Evolutionary conservation across 2,113 vertebrate genomes (phyloP).

Genomic region (Clarias magur): DNA sequence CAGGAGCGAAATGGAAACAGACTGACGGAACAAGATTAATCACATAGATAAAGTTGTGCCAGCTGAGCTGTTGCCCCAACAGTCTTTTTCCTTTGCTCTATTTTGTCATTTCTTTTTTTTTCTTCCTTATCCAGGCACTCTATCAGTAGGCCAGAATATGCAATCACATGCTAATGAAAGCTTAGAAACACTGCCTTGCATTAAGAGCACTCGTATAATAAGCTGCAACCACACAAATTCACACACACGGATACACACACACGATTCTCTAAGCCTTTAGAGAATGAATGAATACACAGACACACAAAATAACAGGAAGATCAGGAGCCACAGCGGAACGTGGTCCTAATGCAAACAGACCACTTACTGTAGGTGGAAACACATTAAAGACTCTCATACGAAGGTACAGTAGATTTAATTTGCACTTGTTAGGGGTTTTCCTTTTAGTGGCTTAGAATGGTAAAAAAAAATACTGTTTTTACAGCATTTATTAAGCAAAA

Average conservation of each 20-base stretch:
- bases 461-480: neutral
- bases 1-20: neutral
- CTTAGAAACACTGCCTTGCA: slow-evolving; percentile 21
- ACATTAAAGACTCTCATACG: neutral
- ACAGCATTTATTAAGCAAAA: neutral
- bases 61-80: neutral
- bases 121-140: neutral
- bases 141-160: slow-evolving; percentile 12
- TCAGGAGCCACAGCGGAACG: slow-evolving; percentile 24
- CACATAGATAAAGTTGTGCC: neutral
- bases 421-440: slow-evolving; percentile 13
- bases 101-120: neutral
- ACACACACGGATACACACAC: neutral
- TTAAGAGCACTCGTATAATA: slow-evolving; percentile 18
- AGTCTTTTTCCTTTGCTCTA: neutral
- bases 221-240: neutral
- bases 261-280: neutral
- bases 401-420: slow-evolving; percentile 30
- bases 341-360: slow-evolving; percentile 35
- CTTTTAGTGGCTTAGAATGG: neutral
- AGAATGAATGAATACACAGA: slow-evolving; percentile 12
- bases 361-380: slow-evolving; percentile 12
- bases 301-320: neutral
- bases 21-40: neutral
- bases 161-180: slow-evolving; percentile 35